A percentile compares a stretch with the other conserved stretches of the same genome.
phyloP scores from a whole-genome alignment of 1,140 invertebrate species.

The Cephus cinctus region DNA sequence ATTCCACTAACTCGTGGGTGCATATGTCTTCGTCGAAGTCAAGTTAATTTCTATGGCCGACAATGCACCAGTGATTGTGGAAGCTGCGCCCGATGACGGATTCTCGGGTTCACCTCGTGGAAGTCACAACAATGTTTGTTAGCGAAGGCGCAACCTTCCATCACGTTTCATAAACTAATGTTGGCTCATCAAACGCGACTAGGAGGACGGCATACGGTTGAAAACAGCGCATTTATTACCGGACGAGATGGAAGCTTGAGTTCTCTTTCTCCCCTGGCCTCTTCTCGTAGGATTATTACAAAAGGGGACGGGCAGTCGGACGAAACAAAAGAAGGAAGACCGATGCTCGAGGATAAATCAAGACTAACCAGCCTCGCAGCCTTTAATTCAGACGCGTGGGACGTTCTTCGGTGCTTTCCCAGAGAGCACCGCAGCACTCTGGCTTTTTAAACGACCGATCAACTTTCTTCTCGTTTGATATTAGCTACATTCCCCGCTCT shows the following conservation, averaged over 20 bases:
- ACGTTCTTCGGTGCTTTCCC: slow-evolving; percentile 10
- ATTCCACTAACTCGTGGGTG: neutral
- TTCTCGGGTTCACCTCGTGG: slow-evolving; percentile 4
- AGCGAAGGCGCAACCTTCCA: slow-evolving; percentile 1
- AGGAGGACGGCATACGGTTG: slow-evolving; percentile 15
- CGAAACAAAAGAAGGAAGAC: slow-evolving; percentile 43
- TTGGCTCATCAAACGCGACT: slow-evolving; percentile 35
- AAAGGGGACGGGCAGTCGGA: slow-evolving; percentile 8
- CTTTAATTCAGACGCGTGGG: slow-evolving; percentile 46
- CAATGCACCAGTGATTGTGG: neutral
- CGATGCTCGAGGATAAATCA: slow-evolving; percentile 46
- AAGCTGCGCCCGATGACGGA: slow-evolving; percentile 6
- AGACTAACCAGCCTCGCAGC: slow-evolving; percentile 41
- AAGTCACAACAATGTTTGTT: slow-evolving; percentile 7
- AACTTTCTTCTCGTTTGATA: too few relatives aligned
- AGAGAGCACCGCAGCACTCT: too few relatives aligned
- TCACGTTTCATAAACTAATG: slow-evolving; percentile 31
- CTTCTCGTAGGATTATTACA: slow-evolving; percentile 18
- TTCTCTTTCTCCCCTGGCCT: slow-evolving; percentile 13
- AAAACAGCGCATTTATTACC: slow-evolving; percentile 46
- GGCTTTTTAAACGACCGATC: too few relatives aligned
- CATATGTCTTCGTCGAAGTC: neutral
- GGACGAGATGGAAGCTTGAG: slow-evolving; percentile 1
- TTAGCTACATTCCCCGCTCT: too few relatives aligned
- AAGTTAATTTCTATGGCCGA: neutral